Percentiles rank a stretch among this genome's conserved stretches.
Conservation (phyloP, 2,797 vertebrate genomes). For the Nannoperca obscura region DNA sequence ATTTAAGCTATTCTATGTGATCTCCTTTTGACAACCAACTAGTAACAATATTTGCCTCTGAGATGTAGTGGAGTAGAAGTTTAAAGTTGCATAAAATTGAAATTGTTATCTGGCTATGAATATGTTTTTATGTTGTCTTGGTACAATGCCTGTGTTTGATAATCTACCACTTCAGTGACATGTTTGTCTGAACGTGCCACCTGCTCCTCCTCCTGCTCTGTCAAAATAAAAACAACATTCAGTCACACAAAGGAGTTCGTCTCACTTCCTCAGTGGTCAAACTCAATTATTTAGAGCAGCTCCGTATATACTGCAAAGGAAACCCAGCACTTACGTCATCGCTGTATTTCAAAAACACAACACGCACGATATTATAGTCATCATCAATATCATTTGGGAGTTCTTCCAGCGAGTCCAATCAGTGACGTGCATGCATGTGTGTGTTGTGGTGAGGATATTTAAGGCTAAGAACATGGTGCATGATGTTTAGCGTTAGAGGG, state of each 20-base stretch:
- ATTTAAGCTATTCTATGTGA: too few species aligned
- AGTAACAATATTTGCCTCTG: not conserved
- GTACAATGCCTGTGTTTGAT: not conserved
- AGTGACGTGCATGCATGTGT: not conserved
- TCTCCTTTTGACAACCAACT: too few species aligned
- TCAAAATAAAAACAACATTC: constrained; percentile 35
- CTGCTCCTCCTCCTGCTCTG: not conserved
- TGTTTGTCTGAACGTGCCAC: constrained; percentile 7
- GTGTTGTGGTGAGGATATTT: constrained; percentile 11
- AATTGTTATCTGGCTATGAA: not conserved
- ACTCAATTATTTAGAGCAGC: constrained; percentile 56
- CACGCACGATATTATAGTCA: not conserved
- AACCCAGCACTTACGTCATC: constrained; percentile 13
- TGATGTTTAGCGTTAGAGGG: constrained; percentile 29
- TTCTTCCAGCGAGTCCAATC: not conserved
- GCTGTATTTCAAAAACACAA: constrained; percentile 8
- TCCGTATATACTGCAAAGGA: constrained; percentile 2
- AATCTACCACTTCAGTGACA: not conserved
- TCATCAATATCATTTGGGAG: not conserved
- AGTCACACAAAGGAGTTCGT: constrained; percentile 17
- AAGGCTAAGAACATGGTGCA: constrained; percentile 6
- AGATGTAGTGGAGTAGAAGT: not conserved
- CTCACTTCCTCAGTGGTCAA: constrained; percentile 23
- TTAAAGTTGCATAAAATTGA: not conserved
- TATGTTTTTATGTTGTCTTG: not conserved